Evolutionary conservation across 2,888 invertebrate genomes (phyloP).

Genomic region (Dasypolia templi): DNA sequence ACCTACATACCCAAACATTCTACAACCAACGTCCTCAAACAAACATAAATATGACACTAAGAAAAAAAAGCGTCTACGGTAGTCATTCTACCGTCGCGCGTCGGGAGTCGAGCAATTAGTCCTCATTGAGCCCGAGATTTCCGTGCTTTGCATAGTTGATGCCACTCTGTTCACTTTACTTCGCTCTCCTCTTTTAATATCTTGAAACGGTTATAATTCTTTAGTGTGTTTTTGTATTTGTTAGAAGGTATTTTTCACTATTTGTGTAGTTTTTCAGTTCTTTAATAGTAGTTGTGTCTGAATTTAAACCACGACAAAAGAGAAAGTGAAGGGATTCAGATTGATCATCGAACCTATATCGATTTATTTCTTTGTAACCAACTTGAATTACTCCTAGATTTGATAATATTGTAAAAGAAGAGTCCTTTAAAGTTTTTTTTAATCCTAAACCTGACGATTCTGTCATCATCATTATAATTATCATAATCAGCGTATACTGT

Average conservation of each 20-base stretch:
- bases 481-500: no score
- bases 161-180: slow-evolving; percentile 20
- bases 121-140: slow-evolving; percentile 69
- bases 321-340: background rate
- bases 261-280: background rate
- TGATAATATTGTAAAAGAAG: background rate
- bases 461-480: no score
- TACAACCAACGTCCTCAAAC: background rate
- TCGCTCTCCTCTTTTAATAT: slow-evolving; percentile 16
- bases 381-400: background rate
- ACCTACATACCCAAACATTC: background rate
- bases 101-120: slow-evolving; percentile 73
- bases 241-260: background rate
- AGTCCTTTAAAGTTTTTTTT: background rate
- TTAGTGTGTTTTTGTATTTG: slow-evolving; percentile 17
- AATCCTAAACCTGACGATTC: background rate
- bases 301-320: background rate
- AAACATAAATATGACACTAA: background rate
- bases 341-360: background rate
- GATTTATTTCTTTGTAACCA: background rate
- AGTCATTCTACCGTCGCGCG: no score
- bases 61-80: slow-evolving; percentile 27
- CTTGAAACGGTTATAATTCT: slow-evolving; percentile 30
- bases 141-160: slow-evolving; percentile 73
- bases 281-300: background rate